Conservation (phyloP, 2,888 invertebrate genomes). For the Sinelater perroti region DNA sequence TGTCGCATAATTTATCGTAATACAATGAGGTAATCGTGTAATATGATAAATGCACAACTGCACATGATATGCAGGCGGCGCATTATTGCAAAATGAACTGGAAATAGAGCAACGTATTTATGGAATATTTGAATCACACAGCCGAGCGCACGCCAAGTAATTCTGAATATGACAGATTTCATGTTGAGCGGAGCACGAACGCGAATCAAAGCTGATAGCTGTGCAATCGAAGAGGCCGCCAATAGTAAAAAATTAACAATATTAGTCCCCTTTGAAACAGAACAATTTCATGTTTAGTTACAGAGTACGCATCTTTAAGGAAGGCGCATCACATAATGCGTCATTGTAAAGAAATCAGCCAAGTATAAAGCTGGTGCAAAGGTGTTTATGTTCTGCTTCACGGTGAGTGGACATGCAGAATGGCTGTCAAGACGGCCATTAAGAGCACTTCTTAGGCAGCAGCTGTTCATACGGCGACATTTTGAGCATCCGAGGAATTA, state of each 20-base stretch:
- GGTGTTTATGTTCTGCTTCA: conserved; percentile 22
- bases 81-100: conserved; percentile 47
- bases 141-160: conserved; percentile 41
- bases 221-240: too few relatives aligned
- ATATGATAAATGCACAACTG: conserved; percentile 46
- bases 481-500: conserved; percentile 13
- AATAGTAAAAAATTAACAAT: too few relatives aligned
- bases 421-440: conserved; percentile 34
- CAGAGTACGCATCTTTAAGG: too few relatives aligned
- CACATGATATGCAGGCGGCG: conserved; percentile 42
- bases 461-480: conserved; percentile 31
- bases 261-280: too few relatives aligned
- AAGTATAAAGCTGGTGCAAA: conserved; percentile 19
- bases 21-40: conserved; percentile 33
- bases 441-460: conserved; percentile 22
- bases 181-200: conserved; percentile 26
- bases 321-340: too few relatives aligned
- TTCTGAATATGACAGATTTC: conserved; percentile 38
- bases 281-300: too few relatives aligned
- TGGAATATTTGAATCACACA: conserved; percentile 48
- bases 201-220: too few relatives aligned
- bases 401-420: conserved; percentile 29
- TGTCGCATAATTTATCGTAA: conserved; percentile 30
- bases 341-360: conserved; percentile 24
- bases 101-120: conserved; percentile 47